phyloP scores from a whole-genome alignment of 2,888 invertebrate species.

The Tortrix viridana region DNA sequence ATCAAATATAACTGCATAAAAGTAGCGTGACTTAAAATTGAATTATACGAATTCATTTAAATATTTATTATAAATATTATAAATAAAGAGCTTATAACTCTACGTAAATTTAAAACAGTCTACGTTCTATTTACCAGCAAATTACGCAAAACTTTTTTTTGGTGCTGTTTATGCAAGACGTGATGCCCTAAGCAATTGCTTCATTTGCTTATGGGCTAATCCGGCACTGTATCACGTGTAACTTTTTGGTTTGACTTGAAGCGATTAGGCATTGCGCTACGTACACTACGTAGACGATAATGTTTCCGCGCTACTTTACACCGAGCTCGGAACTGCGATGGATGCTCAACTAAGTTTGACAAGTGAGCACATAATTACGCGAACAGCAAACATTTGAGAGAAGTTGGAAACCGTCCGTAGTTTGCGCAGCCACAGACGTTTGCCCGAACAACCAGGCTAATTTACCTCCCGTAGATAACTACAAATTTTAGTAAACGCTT shows the following conservation, averaged over 20 bases:
- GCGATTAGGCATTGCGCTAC: conserved; percentile 1
- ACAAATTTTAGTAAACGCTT: not conserved
- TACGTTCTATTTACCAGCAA: no score
- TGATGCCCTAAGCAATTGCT: no score
- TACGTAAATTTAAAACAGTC: no score
- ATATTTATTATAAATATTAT: no score
- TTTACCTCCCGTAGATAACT: conserved; percentile 27
- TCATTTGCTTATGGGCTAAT: no score
- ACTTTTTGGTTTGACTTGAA: not conserved
- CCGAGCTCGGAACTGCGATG: conserved; percentile 14
- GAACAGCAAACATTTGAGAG: conserved; percentile 34
- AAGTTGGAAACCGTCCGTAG: conserved; percentile 28
- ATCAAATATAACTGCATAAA: no score
- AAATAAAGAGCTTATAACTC: no score
- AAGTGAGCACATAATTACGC: conserved; percentile 38
- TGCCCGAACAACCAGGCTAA: conserved; percentile 15
- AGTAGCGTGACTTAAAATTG: no score
- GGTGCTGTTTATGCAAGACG: no score
- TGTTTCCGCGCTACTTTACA: conserved; percentile 23
- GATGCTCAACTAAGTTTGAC: conserved; percentile 36
- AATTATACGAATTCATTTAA: no score
- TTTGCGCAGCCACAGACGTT: conserved; percentile 22
- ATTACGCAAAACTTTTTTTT: no score
- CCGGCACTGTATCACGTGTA: no score
- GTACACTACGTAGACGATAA: conserved; percentile 7